Base-by-base conservation (phyloP, 2,888 invertebrate species). In the Lymantria dispar region DNA sequence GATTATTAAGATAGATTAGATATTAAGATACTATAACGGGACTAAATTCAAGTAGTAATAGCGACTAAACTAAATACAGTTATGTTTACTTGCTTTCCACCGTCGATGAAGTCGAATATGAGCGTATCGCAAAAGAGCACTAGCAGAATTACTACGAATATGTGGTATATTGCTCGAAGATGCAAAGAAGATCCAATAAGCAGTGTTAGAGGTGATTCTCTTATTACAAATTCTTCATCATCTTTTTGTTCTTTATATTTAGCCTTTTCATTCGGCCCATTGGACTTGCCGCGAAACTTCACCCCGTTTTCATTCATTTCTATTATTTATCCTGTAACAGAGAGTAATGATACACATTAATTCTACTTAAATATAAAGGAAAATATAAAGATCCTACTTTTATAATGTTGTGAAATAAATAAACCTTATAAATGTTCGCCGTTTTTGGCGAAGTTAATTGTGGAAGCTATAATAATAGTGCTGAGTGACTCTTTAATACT, bases 81-180 rank as follows among this genome's bases (percentile, higher is more conserved):
- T 63, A 54, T 48, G 54, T 71, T 71, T 80, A 86, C 95, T 94
- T 92, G 96, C 97, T 93, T 93, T 82, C 95, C 96, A 56, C 93
- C 93, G 57, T 95, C 94, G 50, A 96, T 87, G 68, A 95, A 92
- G 75, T 97, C 97, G 69, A 94, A 93, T 10, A 95, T 90, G 14
- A 94, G 88, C 7, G 95, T 95, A 69, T 97, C 95, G 50, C 96
- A 84, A 46, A 96, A 92, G 58, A 97, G 88, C 36, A 95, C 87
- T 47, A 96, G 89, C 36, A 98, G 87, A 60, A 95, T 94, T 13
- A 95, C 95, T 43, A 95, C 92, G 82, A 97, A 97, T 60, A 98
- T 95, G 77, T 98, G 95, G 79, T 97, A 96, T 62, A 98, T 94
- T 3, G 97, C 95, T 68, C 94, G 93, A 68, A 98, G 95, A 82